Percentiles rank a stretch among this genome's conserved stretches.
Evolutionary conservation across 92 coral and sea anemone species (phyloP).

Genomic region (Epizoanthus illoricatus): DNA sequence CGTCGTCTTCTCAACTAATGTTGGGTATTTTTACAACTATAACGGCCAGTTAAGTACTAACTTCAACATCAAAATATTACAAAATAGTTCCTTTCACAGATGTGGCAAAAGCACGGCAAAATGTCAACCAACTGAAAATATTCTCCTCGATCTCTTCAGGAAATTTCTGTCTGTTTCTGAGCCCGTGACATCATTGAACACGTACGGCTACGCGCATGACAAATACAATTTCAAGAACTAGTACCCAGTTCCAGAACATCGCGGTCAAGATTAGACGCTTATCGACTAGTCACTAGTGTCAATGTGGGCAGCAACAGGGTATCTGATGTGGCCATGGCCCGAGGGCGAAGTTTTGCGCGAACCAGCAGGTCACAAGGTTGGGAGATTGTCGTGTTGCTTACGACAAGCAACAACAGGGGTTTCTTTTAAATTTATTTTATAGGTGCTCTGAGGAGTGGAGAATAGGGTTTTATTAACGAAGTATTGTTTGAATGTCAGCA

Average conservation of each 20-base stretch:
- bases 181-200: conserved; percentile 87
- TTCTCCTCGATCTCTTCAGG: conserved; percentile 17
- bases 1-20: conserved; percentile 67
- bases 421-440: no score
- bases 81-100: neutral
- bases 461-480: no score
- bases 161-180: conserved; percentile 39
- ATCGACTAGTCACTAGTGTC: no score
- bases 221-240: conserved; percentile 21
- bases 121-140: conserved; percentile 6
- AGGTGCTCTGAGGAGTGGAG: no score
- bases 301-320: no score
- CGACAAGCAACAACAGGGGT: no score
- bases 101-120: neutral
- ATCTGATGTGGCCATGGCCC: no score
- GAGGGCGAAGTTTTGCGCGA: no score
- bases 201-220: conserved; percentile 62
- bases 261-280: no score
- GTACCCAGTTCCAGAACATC: conserved; percentile 18
- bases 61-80: neutral
- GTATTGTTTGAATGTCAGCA: no score
- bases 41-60: neutral
- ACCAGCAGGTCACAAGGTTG: no score
- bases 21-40: neutral
- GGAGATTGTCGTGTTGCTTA: no score